phyloP scores from a whole-genome alignment of 1,140 invertebrate species.

The Bombus balteatus region DNA sequence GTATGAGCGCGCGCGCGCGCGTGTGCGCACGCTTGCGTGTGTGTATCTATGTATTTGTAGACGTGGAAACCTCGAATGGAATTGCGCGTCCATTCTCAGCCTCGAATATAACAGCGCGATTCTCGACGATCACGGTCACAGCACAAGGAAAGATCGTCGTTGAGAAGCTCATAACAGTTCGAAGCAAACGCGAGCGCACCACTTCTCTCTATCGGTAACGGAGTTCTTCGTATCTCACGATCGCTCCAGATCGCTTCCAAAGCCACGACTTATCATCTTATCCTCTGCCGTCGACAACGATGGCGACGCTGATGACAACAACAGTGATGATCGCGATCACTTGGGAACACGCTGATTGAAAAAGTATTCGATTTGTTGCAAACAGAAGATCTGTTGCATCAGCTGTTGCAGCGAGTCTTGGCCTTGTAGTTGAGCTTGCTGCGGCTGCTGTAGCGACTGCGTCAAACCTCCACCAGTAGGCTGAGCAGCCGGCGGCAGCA shows the following conservation, averaged over 20 bases:
- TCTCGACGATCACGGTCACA: slow-evolving; percentile 1
- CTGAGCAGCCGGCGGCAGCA: slow-evolving; percentile 70
- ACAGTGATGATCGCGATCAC: slow-evolving; percentile 32
- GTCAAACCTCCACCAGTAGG: slow-evolving; percentile 73
- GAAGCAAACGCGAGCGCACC: slow-evolving; percentile 12
- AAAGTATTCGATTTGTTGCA: slow-evolving; percentile 78
- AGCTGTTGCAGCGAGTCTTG: slow-evolving; percentile 80
- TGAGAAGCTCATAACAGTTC: background rate
- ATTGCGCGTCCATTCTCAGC: slow-evolving; percentile 35
- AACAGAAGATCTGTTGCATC: slow-evolving; percentile 78
- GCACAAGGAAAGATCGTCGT: background rate
- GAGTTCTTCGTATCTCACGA: slow-evolving; percentile 24
- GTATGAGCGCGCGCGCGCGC: too few species aligned
- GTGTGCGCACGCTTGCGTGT: too few species aligned
- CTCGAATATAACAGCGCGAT: background rate
- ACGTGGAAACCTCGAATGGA: slow-evolving; percentile 33
- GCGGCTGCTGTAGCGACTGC: slow-evolving; percentile 72
- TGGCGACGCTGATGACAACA: background rate
- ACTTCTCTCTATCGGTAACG: slow-evolving; percentile 8
- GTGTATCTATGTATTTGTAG: background rate
- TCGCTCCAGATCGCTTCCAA: background rate
- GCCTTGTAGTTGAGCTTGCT: slow-evolving; percentile 67
- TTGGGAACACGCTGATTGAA: slow-evolving; percentile 78
- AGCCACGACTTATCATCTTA: background rate
- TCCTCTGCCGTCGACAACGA: background rate